phyloP scores from a whole-genome alignment of 2,797 vertebrate species.

The Catostomus latipinnis region DNA sequence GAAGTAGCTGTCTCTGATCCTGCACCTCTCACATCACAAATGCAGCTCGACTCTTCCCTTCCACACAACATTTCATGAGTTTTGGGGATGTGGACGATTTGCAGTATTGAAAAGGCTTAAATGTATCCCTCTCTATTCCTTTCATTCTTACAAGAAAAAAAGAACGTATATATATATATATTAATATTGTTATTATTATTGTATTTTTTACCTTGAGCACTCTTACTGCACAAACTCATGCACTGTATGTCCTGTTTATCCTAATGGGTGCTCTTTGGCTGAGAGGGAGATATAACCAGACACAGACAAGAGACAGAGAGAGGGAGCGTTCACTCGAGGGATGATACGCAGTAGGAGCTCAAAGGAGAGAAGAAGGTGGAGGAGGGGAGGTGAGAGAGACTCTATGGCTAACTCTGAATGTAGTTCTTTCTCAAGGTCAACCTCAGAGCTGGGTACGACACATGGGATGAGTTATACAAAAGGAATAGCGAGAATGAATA shows the following conservation, averaged over 20 bases:
- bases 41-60: constrained; percentile 5
- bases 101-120: constrained; percentile 39
- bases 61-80: constrained; percentile 32
- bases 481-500: constrained; percentile 7
- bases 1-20: background rate
- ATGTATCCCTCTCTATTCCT: constrained; percentile 10
- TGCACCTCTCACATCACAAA: constrained; percentile 5
- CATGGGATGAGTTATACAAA: constrained; percentile 25
- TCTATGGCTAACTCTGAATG: constrained; percentile 74
- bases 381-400: constrained; percentile 50
- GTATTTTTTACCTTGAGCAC: constrained; percentile 17
- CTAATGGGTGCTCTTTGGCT: constrained; percentile 41
- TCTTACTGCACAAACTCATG: constrained; percentile 9
- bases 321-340: constrained; percentile 12
- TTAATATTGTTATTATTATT: too few relatives aligned
- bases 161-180: too few relatives aligned
- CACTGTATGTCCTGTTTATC: constrained; percentile 26
- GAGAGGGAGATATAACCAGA: constrained; percentile 45
- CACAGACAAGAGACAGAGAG: constrained; percentile 32
- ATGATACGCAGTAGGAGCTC: constrained; percentile 61
- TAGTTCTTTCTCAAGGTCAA: constrained; percentile 81
- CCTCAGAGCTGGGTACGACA: constrained; percentile 51
- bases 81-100: constrained; percentile 38
- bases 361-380: constrained; percentile 39
- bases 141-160: background rate